These are phyloP conservation scores for Sterna hirundo DNA, from an alignment of 2,113 vertebrate genomes.

Conservation along the genomic window DNA sequence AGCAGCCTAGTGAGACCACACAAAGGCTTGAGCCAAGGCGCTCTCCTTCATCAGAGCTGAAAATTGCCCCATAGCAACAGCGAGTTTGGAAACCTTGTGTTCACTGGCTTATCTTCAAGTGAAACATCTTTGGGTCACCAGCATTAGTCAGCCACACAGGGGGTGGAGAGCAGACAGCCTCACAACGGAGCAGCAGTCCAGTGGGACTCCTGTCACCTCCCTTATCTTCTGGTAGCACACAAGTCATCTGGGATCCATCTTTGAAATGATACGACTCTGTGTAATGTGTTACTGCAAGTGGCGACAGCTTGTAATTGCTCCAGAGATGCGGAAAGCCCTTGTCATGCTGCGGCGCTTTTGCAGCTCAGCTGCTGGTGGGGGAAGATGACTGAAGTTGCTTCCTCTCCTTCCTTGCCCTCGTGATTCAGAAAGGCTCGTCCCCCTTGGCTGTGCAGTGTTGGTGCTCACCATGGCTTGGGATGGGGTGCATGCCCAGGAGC, in stretches of 20 bases:
- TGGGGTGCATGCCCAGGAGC: rapidly evolving
- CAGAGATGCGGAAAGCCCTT: not conserved
- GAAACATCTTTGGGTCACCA: not conserved
- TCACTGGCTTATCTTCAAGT: not conserved
- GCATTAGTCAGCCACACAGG: not conserved
- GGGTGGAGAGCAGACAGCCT: not conserved
- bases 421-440: not conserved
- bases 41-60: not conserved
- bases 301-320: not conserved
- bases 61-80: not conserved
- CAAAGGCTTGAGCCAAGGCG: rapidly evolving
- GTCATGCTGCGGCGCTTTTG: not conserved
- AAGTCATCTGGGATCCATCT: not conserved
- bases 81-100: not conserved
- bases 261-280: not conserved
- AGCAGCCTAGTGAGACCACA: not conserved
- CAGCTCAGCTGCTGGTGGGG: not conserved
- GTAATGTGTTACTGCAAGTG: not conserved
- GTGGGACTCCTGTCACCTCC: not conserved
- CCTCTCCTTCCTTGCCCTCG: not conserved
- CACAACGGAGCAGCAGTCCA: not conserved
- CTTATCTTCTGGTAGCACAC: not conserved
- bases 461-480: not conserved
- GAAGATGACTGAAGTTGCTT: not conserved
- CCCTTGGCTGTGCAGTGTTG: not conserved